These are phyloP conservation scores for Elaeidobius kamerunicus DNA, from an alignment of 2,888 invertebrate species.

Conservation along the genomic window DNA sequence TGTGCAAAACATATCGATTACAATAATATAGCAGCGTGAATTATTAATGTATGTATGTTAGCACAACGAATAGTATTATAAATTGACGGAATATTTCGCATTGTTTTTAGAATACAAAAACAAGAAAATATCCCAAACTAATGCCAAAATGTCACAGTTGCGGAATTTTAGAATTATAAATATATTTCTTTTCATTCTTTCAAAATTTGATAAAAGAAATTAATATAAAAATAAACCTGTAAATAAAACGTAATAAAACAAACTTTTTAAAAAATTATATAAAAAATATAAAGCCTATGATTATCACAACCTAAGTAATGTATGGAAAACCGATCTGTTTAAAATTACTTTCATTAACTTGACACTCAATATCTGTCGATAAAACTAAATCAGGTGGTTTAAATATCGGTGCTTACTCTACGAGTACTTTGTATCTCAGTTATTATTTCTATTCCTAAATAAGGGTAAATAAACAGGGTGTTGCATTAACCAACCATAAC, in stretches of 20 bases:
- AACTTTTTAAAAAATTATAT: neutral
- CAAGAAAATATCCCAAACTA: neutral
- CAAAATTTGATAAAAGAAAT: no score
- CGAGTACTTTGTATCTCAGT: no score
- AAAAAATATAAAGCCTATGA: neutral
- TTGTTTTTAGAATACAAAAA: neutral
- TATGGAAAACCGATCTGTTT: no score
- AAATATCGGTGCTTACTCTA: no score
- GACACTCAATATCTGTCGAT: no score
- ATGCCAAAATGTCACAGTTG: neutral
- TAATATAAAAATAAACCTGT: neutral
- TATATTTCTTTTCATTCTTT: no score
- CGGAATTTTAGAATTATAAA: neutral
- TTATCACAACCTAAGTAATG: no score
- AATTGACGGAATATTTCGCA: neutral
- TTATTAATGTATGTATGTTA: constrained; percentile 2
- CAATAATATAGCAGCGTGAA: constrained; percentile 8
- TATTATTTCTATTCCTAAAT: no score
- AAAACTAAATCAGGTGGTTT: no score
- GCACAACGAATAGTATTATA: neutral
- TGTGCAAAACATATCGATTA: constrained; percentile 23
- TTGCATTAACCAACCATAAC: no score
- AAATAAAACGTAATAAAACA: neutral
- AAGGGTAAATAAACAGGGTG: no score
- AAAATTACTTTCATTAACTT: no score